Conservation (phyloP, 2,888 invertebrate genomes). For the Gortyna flavago region DNA sequence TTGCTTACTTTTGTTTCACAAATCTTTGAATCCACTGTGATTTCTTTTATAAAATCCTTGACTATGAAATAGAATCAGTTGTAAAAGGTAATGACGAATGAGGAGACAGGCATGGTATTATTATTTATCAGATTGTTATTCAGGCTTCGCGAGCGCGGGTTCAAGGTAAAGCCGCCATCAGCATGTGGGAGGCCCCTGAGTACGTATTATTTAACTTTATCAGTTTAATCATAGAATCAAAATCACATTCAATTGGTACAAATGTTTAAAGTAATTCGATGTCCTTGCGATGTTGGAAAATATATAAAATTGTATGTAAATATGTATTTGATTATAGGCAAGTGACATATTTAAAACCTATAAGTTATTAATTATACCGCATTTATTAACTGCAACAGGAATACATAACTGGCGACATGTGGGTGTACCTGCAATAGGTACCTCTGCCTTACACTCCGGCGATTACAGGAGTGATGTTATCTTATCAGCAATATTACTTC, state of each 20-base stretch:
- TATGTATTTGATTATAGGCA: neutral
- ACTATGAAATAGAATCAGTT: slow-evolving; percentile 41
- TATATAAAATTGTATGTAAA: slow-evolving; percentile 3
- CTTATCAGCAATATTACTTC: neutral
- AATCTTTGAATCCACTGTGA: slow-evolving; percentile 43
- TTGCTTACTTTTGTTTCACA: slow-evolving; percentile 49
- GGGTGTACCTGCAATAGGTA: neutral
- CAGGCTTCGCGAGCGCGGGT: slow-evolving; percentile 77
- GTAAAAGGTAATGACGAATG: slow-evolving; percentile 53
- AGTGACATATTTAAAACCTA: neutral
- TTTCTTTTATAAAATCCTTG: slow-evolving; percentile 40
- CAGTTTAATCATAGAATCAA: slow-evolving; percentile 42
- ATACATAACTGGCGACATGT: neutral
- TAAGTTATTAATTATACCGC: neutral
- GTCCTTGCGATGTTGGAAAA: slow-evolving; percentile 6
- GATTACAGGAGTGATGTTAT: neutral
- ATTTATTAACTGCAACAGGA: slow-evolving; percentile 9
- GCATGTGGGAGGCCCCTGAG: slow-evolving; percentile 79
- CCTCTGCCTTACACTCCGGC: neutral
- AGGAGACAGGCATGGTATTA: slow-evolving; percentile 62
- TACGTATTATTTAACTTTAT: slow-evolving; percentile 61
- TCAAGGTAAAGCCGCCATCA: slow-evolving; percentile 77
- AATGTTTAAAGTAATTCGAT: neutral
- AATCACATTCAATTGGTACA: slow-evolving; percentile 26
- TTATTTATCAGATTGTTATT: slow-evolving; percentile 77